Percentiles rank a stretch among this genome's conserved stretches.
Evolutionary conservation across 2,797 vertebrate species (phyloP).

Genomic region (Linurgus olivaceus): DNA sequence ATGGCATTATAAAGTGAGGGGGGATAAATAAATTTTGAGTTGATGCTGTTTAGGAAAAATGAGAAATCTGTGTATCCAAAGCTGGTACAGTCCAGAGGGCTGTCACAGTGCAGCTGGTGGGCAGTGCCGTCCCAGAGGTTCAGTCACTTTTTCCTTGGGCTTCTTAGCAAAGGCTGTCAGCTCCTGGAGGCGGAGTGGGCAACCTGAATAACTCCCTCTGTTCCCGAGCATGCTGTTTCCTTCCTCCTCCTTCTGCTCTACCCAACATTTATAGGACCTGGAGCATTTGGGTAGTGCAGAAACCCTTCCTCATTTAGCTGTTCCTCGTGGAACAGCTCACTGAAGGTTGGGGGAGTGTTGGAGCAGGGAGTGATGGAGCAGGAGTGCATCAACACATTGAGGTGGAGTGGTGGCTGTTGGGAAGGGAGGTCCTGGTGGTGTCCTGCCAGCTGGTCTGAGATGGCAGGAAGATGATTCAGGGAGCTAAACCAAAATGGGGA

Average conservation of each 20-base stretch:
- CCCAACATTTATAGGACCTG: not conserved
- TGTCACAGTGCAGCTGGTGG: not conserved
- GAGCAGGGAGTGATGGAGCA: not conserved
- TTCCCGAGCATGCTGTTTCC: not conserved
- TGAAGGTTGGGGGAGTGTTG: not conserved
- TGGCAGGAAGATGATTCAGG: slow-evolving; percentile 29
- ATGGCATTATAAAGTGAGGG: not conserved
- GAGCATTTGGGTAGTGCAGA: not conserved
- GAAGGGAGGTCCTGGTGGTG: not conserved
- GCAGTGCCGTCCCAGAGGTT: not conserved
- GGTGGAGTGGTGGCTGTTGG: not conserved
- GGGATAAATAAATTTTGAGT: not conserved
- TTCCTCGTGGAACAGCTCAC: rapidly evolving
- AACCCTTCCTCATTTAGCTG: not conserved
- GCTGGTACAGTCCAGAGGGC: not conserved
- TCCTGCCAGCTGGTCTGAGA: not conserved
- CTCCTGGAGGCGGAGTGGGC: slow-evolving; percentile 1
- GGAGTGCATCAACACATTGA: not conserved
- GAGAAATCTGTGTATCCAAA: not conserved
- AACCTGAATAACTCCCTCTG: slow-evolving; percentile 32
- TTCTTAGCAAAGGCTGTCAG: not conserved
- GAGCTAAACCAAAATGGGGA: not conserved
- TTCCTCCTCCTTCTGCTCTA: slow-evolving; percentile 5
- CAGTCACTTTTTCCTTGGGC: slow-evolving; percentile 16
- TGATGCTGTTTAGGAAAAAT: not conserved